Evolutionary conservation across 2,888 invertebrate genomes (phyloP).

Genomic region (Desoria tigrina): DNA sequence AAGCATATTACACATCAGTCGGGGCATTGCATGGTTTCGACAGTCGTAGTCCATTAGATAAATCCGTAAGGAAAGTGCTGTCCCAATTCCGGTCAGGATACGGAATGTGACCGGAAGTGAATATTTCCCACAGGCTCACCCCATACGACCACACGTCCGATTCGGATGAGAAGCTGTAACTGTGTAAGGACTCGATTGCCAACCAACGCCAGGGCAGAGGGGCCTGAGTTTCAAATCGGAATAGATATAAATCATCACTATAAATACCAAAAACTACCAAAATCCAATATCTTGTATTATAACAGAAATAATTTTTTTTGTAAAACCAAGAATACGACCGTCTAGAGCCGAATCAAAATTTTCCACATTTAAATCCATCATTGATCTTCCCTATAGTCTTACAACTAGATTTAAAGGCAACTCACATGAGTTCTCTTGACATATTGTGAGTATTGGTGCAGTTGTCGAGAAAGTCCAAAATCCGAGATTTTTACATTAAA

Average conservation of each 20-base stretch:
- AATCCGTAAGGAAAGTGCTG: neutral
- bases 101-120: neutral
- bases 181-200: neutral
- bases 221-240: neutral
- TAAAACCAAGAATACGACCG: too few species aligned
- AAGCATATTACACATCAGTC: neutral
- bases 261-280: too few species aligned
- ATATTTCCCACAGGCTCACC: conserved; percentile 3
- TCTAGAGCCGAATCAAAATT: too few species aligned
- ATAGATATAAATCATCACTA: too few species aligned
- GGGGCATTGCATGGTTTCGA: neutral
- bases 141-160: neutral
- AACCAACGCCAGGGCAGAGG: conserved; percentile 1
- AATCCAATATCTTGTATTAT: too few species aligned
- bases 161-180: neutral
- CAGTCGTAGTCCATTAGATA: neutral
- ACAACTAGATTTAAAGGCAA: too few species aligned
- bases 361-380: too few species aligned
- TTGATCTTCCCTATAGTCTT: too few species aligned
- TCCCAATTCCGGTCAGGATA: neutral
- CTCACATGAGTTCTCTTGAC: neutral
- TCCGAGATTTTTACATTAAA: conserved; percentile 79
- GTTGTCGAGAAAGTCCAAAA: conserved; percentile 61
- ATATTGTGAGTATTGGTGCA: conserved; percentile 55
- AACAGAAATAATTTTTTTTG: too few species aligned